Base-by-base conservation (phyloP, 2,888 invertebrate genomes). In the Hermaeophaga mercurialis region DNA sequence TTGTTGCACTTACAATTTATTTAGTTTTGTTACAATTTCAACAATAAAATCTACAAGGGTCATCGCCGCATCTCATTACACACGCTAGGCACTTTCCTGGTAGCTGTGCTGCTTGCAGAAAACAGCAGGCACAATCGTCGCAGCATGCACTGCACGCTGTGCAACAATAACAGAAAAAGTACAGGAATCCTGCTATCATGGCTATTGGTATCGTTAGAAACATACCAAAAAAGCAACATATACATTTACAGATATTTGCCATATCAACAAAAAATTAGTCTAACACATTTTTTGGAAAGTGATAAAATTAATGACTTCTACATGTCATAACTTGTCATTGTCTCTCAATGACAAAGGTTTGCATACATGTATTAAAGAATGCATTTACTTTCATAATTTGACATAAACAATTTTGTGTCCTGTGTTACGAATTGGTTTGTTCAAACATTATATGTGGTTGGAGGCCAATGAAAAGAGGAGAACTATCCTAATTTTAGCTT, bases 1-100 rank as follows among this genome's bases (percentile, higher is more conserved):
- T n/a, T 38, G 6, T 18, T 15, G 22, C 26, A 18, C 49, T 39
- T 39, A 39, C 19, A 22, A 22, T 39, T 39, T 39, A 18, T 39
- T 17, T 17, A n/a, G 5, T 8, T 8, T n/a, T 39, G n/a, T 11
- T 31, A 31, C 17, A 38, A 19, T 39, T 18, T 39, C n/a, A 39
- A 39, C n/a, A 39, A 22, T 39, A 39, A 14, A 8, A 36, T 3
- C 9, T n/a, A 12, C 39, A 39, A 8, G 38, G 38, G n/a, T 15
- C 17, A 8, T 38, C 17, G n/a, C 17, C 18, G 38, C 38, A 38
- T 18, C n/a, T n/a, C 38, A 38, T 38, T 6, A 38, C 17, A 17
- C 38, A 38, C 15, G 18, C 38, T 11, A 38, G 9, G 2, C 17
- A 38, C 38, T 17, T 14, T n/a, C 38, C 38, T 11, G 38, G 38